phyloP scores from a whole-genome alignment of 2,888 invertebrate genomes.

The Tetragonula carbonaria region DNA sequence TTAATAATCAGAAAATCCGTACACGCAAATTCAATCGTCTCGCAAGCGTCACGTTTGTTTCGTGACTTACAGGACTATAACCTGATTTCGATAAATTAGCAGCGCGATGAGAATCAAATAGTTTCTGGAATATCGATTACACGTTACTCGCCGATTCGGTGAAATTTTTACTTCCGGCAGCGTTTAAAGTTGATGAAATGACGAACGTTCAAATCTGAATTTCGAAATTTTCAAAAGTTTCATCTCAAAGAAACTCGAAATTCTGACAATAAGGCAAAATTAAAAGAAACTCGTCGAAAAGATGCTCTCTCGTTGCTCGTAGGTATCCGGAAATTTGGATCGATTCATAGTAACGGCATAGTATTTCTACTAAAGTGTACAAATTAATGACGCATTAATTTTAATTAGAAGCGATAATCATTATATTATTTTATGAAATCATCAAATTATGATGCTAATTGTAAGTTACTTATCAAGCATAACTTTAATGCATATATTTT shows the following conservation, averaged over 20 bases:
- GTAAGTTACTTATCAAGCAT: no score
- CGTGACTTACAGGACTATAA: conserved; percentile 50
- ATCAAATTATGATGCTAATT: no score
- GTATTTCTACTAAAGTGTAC: background rate
- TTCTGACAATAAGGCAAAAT: background rate
- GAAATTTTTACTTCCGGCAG: background rate
- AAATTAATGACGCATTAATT: background rate
- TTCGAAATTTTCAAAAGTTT: background rate
- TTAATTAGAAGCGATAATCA: background rate
- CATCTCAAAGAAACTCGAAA: no score
- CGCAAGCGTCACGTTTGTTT: conserved; percentile 26
- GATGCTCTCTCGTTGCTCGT: background rate
- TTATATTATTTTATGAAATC: background rate
- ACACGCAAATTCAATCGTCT: conserved; percentile 8
- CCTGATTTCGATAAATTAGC: conserved; percentile 54
- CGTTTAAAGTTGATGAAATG: background rate
- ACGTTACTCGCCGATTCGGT: background rate
- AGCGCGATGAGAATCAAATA: conserved; percentile 47
- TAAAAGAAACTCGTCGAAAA: background rate
- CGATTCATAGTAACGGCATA: background rate
- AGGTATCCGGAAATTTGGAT: background rate
- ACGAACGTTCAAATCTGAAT: background rate
- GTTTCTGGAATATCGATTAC: conserved; percentile 12
- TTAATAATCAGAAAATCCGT: background rate
- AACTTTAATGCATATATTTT: no score